Evolutionary conservation across 1,140 invertebrate genomes (phyloP), one percentile per base, ranked within the genome.

Genomic region (Trachymyrmex septentrionalis): DNA sequence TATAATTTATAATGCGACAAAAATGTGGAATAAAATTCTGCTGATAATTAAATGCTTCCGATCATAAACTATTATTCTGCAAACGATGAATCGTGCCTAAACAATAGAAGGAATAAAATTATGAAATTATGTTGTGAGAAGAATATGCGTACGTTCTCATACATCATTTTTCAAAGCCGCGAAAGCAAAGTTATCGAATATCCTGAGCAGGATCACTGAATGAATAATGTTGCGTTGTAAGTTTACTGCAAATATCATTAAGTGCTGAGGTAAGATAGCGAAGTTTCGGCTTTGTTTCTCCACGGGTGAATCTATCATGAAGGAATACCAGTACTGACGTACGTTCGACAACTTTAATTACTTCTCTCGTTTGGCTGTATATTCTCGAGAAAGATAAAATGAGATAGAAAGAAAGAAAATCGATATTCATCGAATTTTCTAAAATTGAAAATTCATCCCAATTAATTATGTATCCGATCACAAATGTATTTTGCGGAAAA

Each of bases 341-440:
- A 6, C 57, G 12, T 59, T 72, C 50, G 53, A 82, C 38, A 82
- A 59, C 67, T 82, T 82, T 50, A 84, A 84, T 84, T 75, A 84
- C 69, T 75, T 82, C 30, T 63, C 55, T 50, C 21, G 27, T 48
- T 75, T 38, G 1, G 9, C 34, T 84, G 21, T 48, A 34, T 6
- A 69, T 24, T 67, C 19, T 12, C 44, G 21, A 53, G 19, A 30
- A 2, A 27, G 10, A 44, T 10, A 53, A n/a, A 71, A 14, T 38
- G 7, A 21, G 27, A 61, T 4, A 30, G 24, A 34, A 7, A 27
- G 38, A 48, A 10, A 82, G 4, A 48, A 12, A 38, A 14, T 50
- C 14, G 57, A 61, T 14, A 44, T 44, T 38, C 38, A 9, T 38
- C 38, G 38, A 34, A 9, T 38, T 38, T 44, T 44, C 10, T 44